Evolutionary conservation across 2,888 invertebrate species (phyloP).

Genomic region (Zygaena filipendulae): DNA sequence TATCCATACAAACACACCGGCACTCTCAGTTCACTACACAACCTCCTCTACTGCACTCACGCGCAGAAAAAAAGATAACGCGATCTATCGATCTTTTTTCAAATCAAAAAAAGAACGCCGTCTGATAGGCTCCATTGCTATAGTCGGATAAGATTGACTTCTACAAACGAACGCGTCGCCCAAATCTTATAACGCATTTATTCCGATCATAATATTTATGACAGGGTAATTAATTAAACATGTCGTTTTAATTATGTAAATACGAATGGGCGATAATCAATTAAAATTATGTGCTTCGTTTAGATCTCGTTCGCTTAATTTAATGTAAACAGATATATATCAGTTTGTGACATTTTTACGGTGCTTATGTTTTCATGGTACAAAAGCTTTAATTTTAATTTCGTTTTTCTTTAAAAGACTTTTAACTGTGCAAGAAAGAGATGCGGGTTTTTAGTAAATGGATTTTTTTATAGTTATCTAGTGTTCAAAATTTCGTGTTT

Average conservation of each 20-base stretch:
- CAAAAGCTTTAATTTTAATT: conserved; percentile 31
- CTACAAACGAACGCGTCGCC: conserved; percentile 50
- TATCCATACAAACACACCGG: conserved; percentile 55
- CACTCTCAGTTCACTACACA: conserved; percentile 64
- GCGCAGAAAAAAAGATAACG: conserved; percentile 66
- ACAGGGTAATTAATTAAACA: conserved; percentile 58
- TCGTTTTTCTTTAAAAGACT: conserved; percentile 31
- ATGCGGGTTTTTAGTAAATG: conserved; percentile 18
- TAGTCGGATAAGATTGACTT: conserved; percentile 54
- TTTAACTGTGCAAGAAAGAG: conserved; percentile 30
- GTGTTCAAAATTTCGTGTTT: conserved; percentile 25
- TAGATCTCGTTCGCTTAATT: conserved; percentile 51
- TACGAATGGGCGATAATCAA: conserved; percentile 60
- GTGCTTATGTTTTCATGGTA: conserved; percentile 32
- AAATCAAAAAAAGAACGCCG: conserved; percentile 49
- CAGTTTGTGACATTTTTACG: conserved; percentile 51
- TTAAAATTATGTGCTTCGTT: conserved; percentile 56
- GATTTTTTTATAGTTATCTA: conserved; percentile 11
- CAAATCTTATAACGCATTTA: conserved; percentile 29
- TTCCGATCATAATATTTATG: conserved; percentile 55
- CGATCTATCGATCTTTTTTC: conserved; percentile 66
- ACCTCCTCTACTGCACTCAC: conserved; percentile 68
- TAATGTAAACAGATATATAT: conserved; percentile 61
- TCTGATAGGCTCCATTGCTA: conserved; percentile 42
- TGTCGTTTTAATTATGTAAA: conserved; percentile 64